These are phyloP conservation scores for Drosophila eugracilis DNA, from an alignment of 1,140 invertebrate genomes.

Conservation along the genomic window DNA sequence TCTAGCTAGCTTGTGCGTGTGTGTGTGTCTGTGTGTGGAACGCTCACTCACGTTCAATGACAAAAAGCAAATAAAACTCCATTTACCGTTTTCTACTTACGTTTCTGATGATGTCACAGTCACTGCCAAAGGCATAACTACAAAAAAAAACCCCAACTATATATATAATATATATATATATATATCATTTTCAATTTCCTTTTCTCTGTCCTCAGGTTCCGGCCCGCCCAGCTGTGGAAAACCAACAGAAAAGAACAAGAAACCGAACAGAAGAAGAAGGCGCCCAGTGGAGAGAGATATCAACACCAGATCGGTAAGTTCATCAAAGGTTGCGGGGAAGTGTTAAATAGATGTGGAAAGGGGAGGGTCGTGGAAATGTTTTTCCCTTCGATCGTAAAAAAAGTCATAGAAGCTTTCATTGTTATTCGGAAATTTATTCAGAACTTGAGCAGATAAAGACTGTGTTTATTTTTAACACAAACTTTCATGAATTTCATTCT, in stretches of 20 bases:
- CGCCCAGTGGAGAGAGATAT: conserved; percentile 1
- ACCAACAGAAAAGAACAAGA: conserved; percentile 8
- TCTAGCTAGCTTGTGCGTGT: not conserved
- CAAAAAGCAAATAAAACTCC: conserved; percentile 75
- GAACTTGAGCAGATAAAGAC: not conserved
- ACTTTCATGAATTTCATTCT: no score
- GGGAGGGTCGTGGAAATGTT: no score
- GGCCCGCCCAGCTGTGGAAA: conserved; percentile 17
- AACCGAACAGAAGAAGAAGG: conserved; percentile 16
- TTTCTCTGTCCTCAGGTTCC: conserved; percentile 30
- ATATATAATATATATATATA: conserved; percentile 2
- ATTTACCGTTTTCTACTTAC: conserved; percentile 69
- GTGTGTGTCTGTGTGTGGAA: conserved; percentile 24
- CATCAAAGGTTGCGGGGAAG: conserved; percentile 6
- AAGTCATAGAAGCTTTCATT: conserved; percentile 11
- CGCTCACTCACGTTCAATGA: conserved; percentile 63
- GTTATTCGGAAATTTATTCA: not conserved
- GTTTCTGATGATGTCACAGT: conserved; percentile 70
- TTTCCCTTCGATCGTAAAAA: conserved; percentile 6
- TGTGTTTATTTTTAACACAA: not conserved
- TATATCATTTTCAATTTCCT: conserved; percentile 16
- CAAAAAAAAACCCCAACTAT: conserved; percentile 11
- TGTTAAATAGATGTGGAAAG: conserved; percentile 17
- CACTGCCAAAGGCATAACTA: not conserved
- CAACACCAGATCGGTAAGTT: conserved; percentile 48